Evolutionary conservation across 2,113 vertebrate species (phyloP), one percentile per base, ranked within the genome.

Genomic region (Silurus meridionalis): DNA sequence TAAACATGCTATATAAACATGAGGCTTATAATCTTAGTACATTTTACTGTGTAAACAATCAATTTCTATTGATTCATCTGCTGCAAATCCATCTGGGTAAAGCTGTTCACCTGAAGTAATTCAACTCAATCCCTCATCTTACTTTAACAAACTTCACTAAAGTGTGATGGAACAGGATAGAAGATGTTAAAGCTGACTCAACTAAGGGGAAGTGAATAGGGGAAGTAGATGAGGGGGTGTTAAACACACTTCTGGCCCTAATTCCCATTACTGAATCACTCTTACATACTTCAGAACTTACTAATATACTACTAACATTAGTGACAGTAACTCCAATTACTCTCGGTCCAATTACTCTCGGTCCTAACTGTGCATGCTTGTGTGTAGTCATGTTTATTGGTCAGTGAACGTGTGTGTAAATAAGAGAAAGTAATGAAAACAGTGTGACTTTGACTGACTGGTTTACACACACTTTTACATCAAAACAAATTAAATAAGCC

Each of bases 141-240:
- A 60, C 25, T 25, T 10, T 8, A 0, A 46, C 11, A 58, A 15
- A 46, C 57, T 28, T 17, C 53, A 78, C 75, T 57, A 28, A 37
- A 28, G 50, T 5, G 19, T 50, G 17, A 9, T 8, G 46, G 15
- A 74, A 23, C 46, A 3, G 46, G 50, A 85, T 3, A 1, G 13
- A 50, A 4, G 21, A 64, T 19, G 37, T 6, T 23, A 10, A 67
- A 48, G 63, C 46, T 11, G 61, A 82, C 37, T 66, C 9, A 28
- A 69, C 25, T 52, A 23, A 37, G 15, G 53, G 82, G 82, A 83
- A 83, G 82, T 57, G 19, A 19, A 83, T 67, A 83, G 55, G 28
- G 82, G 82, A 83, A 83, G 82, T 83, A 52, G 28, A 72, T 13
- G 19, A 72, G 60, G 53, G 14, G 4, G 52, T 58, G 82, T 57